phyloP scores from a whole-genome alignment of 1,140 invertebrate genomes.

The Drosophila subobscura region DNA sequence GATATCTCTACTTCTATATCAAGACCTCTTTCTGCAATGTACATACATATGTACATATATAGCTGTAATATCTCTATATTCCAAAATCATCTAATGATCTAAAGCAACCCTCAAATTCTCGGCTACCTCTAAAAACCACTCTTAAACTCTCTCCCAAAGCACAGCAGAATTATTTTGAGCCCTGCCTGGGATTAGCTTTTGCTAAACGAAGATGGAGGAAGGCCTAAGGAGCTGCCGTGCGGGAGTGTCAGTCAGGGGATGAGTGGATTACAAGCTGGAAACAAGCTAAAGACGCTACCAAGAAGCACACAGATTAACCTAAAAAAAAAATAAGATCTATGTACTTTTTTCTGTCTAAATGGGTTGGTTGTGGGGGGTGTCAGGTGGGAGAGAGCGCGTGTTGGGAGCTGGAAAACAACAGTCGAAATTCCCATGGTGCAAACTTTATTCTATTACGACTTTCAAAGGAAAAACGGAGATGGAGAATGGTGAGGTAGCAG shows the following conservation, averaged over 20 bases:
- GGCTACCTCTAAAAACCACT: too few relatives aligned
- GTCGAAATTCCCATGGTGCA: slow-evolving; percentile 75
- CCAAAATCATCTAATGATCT: too few relatives aligned
- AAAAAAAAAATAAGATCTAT: slow-evolving; percentile 54
- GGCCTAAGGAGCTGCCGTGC: not conserved
- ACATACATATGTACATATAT: too few relatives aligned
- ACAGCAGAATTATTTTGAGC: too few relatives aligned
- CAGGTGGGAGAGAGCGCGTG: slow-evolving; percentile 45
- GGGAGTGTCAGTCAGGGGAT: slow-evolving; percentile 1
- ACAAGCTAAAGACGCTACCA: slow-evolving; percentile 56
- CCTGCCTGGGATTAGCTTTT: too few relatives aligned
- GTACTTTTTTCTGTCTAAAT: slow-evolving; percentile 46
- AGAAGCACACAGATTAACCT: too few relatives aligned
- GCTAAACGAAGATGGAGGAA: not conserved
- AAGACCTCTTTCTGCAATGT: too few relatives aligned
- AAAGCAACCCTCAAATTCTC: too few relatives aligned
- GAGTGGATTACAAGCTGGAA: slow-evolving; percentile 75
- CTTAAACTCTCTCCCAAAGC: too few relatives aligned
- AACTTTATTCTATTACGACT: slow-evolving; percentile 80
- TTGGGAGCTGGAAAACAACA: slow-evolving; percentile 61
- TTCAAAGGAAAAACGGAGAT: slow-evolving; percentile 36
- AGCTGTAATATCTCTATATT: too few relatives aligned
- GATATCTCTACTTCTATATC: too few relatives aligned
- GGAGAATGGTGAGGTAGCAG: not conserved
- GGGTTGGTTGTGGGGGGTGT: slow-evolving; percentile 2